These are phyloP conservation scores for Tiliacea aurago DNA, from an alignment of 2,888 invertebrate genomes.

Conservation along the genomic window DNA sequence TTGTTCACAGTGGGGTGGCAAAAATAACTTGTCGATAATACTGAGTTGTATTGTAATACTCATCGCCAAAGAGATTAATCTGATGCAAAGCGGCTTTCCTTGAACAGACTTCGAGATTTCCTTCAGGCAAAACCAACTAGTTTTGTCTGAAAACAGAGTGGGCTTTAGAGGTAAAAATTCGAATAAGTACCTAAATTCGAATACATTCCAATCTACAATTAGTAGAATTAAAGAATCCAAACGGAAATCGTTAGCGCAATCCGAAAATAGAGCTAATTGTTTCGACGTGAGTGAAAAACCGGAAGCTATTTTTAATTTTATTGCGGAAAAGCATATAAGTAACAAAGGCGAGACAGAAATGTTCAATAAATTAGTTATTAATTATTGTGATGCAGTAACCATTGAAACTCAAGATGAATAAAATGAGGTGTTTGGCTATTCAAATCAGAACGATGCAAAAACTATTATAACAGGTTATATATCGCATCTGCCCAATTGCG, in stretches of 20 bases:
- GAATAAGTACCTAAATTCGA: background rate
- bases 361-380: background rate
- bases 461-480: conserved; percentile 43
- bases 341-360: background rate
- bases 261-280: conserved; percentile 15
- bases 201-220: background rate
- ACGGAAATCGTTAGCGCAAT: background rate
- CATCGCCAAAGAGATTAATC: background rate
- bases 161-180: background rate
- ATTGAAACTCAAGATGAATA: background rate
- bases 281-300: background rate
- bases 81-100: background rate
- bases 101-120: too few relatives aligned
- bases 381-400: background rate
- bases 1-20: conserved; percentile 72
- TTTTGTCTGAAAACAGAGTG: background rate
- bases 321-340: background rate
- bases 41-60: background rate
- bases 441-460: conserved; percentile 59
- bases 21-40: conserved; percentile 44
- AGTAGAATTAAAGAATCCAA: background rate
- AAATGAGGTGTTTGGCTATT: conserved; percentile 13
- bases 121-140: too few relatives aligned
- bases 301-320: background rate
- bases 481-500: conserved; percentile 64